Evolutionary conservation across 1,140 invertebrate genomes (phyloP).

Genomic region (Chionoecetes opilio): DNA sequence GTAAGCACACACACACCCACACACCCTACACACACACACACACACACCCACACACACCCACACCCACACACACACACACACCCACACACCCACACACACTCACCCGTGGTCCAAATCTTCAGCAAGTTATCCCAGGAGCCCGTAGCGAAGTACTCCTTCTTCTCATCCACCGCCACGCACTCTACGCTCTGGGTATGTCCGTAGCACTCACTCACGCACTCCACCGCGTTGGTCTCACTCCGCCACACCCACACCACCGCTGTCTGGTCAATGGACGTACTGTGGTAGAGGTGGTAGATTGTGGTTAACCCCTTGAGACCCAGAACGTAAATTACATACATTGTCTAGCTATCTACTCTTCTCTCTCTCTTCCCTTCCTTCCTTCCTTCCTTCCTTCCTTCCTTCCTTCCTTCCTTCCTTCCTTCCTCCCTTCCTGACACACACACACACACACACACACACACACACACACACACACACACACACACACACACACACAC

Average conservation of each 20-base stretch:
- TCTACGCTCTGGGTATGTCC: constrained; percentile 96
- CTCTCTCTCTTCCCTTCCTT: background rate
- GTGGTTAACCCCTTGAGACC: no score
- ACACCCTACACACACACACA: background rate
- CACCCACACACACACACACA: constrained; percentile 18
- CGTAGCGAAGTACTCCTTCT: constrained; percentile 90
- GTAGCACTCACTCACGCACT: constrained; percentile 91
- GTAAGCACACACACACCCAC: no score
- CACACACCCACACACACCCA: background rate
- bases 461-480: background rate
- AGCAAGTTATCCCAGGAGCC: constrained; percentile 93
- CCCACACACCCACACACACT: constrained; percentile 75
- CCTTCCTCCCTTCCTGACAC: background rate
- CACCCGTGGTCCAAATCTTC: constrained; percentile 85
- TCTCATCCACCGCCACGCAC: constrained; percentile 89
- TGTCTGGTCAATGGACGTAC: constrained; percentile 94
- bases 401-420: background rate
- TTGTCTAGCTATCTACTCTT: background rate
- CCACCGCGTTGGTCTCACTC: constrained; percentile 89
- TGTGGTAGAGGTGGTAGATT: constrained; percentile 21
- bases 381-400: background rate
- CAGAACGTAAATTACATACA: no score
- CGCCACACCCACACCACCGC: constrained; percentile 96
- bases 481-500: background rate
- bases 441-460: background rate